Evolutionary conservation across 2,113 vertebrate species (phyloP).

Genomic region (Neodon shergylaensis): DNA sequence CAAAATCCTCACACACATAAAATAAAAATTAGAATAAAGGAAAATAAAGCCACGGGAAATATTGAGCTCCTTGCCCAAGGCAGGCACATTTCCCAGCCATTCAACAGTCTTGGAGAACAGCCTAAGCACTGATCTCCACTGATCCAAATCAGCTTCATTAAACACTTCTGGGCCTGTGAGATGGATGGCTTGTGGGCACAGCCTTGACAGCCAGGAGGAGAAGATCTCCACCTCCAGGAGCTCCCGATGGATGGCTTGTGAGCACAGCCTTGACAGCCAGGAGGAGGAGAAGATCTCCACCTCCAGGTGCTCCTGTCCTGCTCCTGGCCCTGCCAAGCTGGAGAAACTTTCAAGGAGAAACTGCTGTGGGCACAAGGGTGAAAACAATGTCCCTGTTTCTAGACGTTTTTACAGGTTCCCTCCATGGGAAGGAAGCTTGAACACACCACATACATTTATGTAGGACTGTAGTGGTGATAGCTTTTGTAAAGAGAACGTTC

Average conservation of each 20-base stretch:
- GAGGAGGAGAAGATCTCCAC: not conserved
- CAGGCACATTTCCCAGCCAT: conserved; percentile 21
- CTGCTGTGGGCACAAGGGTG: not conserved
- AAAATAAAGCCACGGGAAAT: conserved; percentile 44
- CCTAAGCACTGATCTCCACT: conserved; percentile 38
- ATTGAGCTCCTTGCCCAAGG: conserved; percentile 36
- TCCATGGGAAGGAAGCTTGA: not conserved
- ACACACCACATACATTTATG: not conserved
- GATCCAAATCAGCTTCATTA: conserved; percentile 46
- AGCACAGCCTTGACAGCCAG: not conserved
- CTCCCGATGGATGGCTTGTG: conserved; percentile 6
- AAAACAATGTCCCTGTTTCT: not conserved
- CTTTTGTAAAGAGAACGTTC: not conserved
- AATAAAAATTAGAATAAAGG: not conserved
- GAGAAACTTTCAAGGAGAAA: conserved; percentile 36
- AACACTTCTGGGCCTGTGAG: conserved; percentile 14
- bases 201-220: not conserved
- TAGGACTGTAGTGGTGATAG: not conserved
- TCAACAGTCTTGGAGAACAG: conserved; percentile 49
- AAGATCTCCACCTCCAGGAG: not conserved
- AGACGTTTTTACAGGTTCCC: not conserved
- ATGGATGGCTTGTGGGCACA: not conserved
- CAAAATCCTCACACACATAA: not conserved
- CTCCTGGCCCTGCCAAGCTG: not conserved
- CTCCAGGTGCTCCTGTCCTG: not conserved